Conservation (phyloP, 2,888 invertebrate genomes). For the Spialia ferax region DNA sequence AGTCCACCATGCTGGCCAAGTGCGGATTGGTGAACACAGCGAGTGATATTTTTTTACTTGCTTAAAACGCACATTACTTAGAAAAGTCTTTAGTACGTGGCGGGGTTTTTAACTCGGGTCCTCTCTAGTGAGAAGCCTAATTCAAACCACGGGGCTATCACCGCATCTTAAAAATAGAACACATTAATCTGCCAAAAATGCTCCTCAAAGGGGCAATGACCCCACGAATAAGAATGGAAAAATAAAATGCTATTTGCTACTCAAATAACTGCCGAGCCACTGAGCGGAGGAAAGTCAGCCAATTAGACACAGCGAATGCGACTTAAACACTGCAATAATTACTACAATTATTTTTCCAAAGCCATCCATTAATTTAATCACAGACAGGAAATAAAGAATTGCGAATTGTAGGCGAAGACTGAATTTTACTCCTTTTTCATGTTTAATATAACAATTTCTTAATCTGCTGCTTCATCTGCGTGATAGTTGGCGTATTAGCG, state of each 20-base stretch:
- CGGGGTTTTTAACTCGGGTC: too few relatives aligned
- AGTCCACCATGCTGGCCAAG: too few relatives aligned
- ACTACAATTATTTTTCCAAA: slow-evolving; percentile 58
- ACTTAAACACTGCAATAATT: slow-evolving; percentile 55
- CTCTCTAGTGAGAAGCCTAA: too few relatives aligned
- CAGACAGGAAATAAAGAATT: slow-evolving; percentile 8
- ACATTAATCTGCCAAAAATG: background rate
- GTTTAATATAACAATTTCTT: too few relatives aligned
- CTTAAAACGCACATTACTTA: too few relatives aligned
- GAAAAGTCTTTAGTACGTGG: too few relatives aligned
- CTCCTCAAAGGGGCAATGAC: slow-evolving; percentile 8
- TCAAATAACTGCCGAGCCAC: slow-evolving; percentile 37
- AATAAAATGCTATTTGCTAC: slow-evolving; percentile 31
- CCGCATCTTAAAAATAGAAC: background rate
- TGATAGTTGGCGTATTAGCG: too few relatives aligned
- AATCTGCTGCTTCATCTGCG: too few relatives aligned
- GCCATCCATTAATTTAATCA: slow-evolving; percentile 47
- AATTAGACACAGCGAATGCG: slow-evolving; percentile 44
- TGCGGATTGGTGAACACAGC: too few relatives aligned
- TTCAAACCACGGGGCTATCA: too few relatives aligned
- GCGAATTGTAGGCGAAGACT: background rate
- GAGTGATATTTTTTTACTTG: too few relatives aligned
- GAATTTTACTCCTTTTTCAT: background rate
- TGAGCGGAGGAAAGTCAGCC: slow-evolving; percentile 33
- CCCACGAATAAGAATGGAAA: slow-evolving; percentile 23